These are phyloP conservation scores for Plebejus anna DNA, from an alignment of 2,888 invertebrate genomes.

Conservation along the genomic window DNA sequence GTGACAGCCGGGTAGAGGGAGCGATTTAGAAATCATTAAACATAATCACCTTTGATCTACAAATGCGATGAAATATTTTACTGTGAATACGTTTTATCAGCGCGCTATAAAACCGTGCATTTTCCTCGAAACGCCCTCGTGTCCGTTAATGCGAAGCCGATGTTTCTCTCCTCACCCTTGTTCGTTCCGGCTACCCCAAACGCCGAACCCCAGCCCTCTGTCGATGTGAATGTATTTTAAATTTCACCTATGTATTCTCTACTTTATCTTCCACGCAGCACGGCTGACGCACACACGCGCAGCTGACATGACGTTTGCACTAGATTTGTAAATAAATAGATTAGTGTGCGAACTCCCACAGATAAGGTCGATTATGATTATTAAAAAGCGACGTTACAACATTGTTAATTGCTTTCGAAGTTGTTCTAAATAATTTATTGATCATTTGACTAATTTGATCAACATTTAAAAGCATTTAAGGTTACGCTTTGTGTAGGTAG, in stretches of 20 bases:
- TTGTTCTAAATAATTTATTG: background rate
- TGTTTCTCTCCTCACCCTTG: conserved; percentile 70
- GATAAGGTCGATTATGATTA: conserved; percentile 13
- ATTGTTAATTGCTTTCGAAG: background rate
- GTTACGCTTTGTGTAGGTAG: background rate
- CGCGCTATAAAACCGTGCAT: conserved; percentile 38
- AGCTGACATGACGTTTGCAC: background rate
- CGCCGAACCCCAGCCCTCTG: conserved; percentile 41
- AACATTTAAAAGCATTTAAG: background rate
- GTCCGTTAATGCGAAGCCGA: conserved; percentile 59
- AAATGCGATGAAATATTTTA: conserved; percentile 13
- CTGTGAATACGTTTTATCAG: conserved; percentile 27
- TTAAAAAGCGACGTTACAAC: background rate
- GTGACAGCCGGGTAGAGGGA: conserved; percentile 70
- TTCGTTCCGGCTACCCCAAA: conserved; percentile 63
- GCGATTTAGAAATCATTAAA: conserved; percentile 66
- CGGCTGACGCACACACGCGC: background rate
- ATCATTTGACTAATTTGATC: conserved; percentile 3
- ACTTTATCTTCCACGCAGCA: conserved; percentile 27
- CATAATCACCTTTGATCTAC: conserved; percentile 29
- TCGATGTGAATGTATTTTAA: conserved; percentile 34
- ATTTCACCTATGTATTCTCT: conserved; percentile 24
- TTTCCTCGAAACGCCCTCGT: conserved; percentile 48
- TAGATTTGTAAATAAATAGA: conserved; percentile 11
- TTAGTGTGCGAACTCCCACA: background rate